Evolutionary conservation across 2,888 invertebrate species (phyloP).

Genomic region (Cremastobaeus sp.): DNA sequence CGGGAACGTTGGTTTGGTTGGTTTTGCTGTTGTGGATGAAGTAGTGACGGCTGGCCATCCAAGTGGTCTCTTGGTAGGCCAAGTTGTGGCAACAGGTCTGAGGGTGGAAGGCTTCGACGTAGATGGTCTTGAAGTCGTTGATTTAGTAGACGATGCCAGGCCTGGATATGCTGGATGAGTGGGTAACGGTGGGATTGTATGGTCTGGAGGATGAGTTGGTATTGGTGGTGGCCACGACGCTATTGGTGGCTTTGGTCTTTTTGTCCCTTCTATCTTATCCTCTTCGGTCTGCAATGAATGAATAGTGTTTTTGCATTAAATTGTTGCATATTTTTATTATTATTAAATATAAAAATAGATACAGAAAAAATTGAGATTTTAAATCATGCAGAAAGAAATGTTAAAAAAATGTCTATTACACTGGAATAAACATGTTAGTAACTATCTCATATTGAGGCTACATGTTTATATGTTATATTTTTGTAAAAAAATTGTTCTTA

Average conservation of each 20-base stretch:
- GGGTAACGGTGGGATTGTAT: slow-evolving; percentile 60
- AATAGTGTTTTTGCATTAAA: slow-evolving; percentile 17
- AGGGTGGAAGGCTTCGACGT: slow-evolving; percentile 72
- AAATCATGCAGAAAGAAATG: too few species aligned
- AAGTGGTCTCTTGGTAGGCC: slow-evolving; percentile 75
- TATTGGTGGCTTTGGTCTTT: slow-evolving; percentile 62
- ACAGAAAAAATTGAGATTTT: too few species aligned
- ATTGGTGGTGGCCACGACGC: slow-evolving; percentile 87
- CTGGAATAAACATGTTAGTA: too few species aligned
- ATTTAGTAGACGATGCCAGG: slow-evolving; percentile 65
- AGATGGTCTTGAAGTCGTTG: slow-evolving; percentile 64
- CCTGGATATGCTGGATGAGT: slow-evolving; percentile 74
- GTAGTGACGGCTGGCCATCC: slow-evolving; percentile 39
- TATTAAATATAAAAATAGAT: neutral
- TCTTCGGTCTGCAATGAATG: slow-evolving; percentile 44
- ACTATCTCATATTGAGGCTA: too few species aligned
- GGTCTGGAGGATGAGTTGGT: slow-evolving; percentile 82
- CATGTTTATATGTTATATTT: too few species aligned
- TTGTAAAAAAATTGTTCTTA: too few species aligned
- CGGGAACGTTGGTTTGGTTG: slow-evolving; percentile 57
- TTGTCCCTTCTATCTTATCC: slow-evolving; percentile 52
- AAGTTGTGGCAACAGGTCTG: slow-evolving; percentile 71
- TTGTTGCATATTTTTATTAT: neutral
- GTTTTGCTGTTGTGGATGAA: slow-evolving; percentile 49
- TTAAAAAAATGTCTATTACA: too few species aligned